Conservation (phyloP, 2,888 invertebrate species). For the Mylabris sibirica region DNA sequence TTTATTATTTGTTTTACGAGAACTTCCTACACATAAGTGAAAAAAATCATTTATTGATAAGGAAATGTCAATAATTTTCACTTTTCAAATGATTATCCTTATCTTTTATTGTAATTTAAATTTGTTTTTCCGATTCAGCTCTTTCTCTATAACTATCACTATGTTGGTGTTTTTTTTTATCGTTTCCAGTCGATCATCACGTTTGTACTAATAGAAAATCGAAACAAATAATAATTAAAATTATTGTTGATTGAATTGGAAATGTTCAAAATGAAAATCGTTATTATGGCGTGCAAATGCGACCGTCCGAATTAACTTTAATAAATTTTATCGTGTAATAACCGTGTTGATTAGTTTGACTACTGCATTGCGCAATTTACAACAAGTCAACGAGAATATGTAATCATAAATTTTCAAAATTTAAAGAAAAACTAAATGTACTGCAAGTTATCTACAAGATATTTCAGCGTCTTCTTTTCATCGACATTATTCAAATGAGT, state of each 20-base stretch:
- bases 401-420: background rate
- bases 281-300: constrained; percentile 14
- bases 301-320: constrained; percentile 14
- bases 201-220: constrained; percentile 7
- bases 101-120: background rate
- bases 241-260: constrained; percentile 13
- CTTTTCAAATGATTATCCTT: background rate
- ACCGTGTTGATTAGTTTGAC: constrained; percentile 14
- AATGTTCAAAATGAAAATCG: constrained; percentile 9
- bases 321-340: constrained; percentile 14
- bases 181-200: background rate
- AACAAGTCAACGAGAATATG: background rate
- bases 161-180: background rate
- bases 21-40: background rate
- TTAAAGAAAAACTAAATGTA: background rate
- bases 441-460: too few relatives aligned
- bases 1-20: background rate
- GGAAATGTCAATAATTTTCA: background rate
- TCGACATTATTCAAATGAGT: too few relatives aligned
- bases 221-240: constrained; percentile 12
- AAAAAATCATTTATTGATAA: background rate
- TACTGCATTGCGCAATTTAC: constrained; percentile 15
- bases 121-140: background rate
- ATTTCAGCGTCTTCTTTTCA: too few relatives aligned
- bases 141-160: too few relatives aligned